These are phyloP conservation scores for Apantesis nais DNA, from an alignment of 2,888 invertebrate genomes.

Conservation along the genomic window DNA sequence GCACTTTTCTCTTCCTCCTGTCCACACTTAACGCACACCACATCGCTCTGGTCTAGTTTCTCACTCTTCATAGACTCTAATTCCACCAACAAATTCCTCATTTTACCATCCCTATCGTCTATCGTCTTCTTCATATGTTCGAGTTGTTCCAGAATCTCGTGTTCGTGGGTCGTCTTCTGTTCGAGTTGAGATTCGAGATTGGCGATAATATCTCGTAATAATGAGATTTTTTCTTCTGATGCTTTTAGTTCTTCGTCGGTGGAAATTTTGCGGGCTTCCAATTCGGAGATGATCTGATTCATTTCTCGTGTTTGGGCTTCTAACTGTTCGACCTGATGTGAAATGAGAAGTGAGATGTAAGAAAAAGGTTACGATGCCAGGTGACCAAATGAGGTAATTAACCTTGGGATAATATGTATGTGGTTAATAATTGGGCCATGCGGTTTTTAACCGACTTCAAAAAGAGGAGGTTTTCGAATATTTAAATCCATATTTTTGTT, in stretches of 20 bases:
- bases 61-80: constrained; percentile 81
- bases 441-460: too few species aligned
- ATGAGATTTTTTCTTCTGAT: constrained; percentile 90
- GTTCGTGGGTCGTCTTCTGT: constrained; percentile 87
- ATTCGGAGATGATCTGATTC: constrained; percentile 86
- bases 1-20: constrained; percentile 62
- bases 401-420: not conserved
- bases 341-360: constrained; percentile 17
- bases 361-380: constrained; percentile 17
- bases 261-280: constrained; percentile 87
- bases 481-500: too few species aligned
- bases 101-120: constrained; percentile 84
- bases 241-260: constrained; percentile 90
- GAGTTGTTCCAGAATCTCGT: constrained; percentile 86
- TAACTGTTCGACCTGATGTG: constrained; percentile 90
- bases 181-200: constrained; percentile 92
- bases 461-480: too few species aligned
- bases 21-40: constrained; percentile 64
- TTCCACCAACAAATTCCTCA: constrained; percentile 83
- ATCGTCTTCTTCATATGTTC: constrained; percentile 84
- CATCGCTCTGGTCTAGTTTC: constrained; percentile 70
- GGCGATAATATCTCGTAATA: constrained; percentile 91
- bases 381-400: constrained; percentile 1
- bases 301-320: constrained; percentile 91
- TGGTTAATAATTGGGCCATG: not conserved